phyloP scores from a whole-genome alignment of 2,797 vertebrate species.

The Myotis vivesi region DNA sequence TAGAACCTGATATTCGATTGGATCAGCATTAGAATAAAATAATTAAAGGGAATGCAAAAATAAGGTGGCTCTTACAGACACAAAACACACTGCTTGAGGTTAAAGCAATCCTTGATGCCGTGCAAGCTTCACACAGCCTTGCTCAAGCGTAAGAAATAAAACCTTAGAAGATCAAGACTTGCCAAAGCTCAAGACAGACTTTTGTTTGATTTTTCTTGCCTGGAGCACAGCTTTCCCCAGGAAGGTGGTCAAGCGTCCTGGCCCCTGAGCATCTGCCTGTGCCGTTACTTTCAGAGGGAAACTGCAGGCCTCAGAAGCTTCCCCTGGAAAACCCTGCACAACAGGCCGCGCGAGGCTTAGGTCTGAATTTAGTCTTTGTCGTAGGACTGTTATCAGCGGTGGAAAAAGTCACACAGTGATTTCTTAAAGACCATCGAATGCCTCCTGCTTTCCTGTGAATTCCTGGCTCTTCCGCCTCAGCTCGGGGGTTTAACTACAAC shows the following conservation, averaged over 20 bases:
- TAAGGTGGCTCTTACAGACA: not conserved
- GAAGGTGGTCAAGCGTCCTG: not conserved
- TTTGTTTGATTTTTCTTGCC: constrained; percentile 35
- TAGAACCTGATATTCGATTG: not conserved
- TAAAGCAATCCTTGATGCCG: not conserved
- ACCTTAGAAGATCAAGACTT: not conserved
- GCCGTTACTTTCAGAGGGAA: constrained; percentile 28
- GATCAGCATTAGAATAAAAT: not conserved
- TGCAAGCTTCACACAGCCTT: not conserved
- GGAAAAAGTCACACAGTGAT: not conserved
- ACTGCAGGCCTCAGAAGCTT: not conserved
- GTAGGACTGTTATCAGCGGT: not conserved
- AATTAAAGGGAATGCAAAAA: not conserved
- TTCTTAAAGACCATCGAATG: not conserved
- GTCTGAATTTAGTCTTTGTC: constrained; percentile 45
- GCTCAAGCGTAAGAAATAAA: not conserved
- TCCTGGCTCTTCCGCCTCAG: constrained; percentile 6
- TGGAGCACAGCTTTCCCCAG: not conserved
- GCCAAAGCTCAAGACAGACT: not conserved
- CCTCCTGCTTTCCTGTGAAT: constrained; percentile 9
- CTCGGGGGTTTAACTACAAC: constrained; percentile 43
- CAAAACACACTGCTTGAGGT: not conserved
- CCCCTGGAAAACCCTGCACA: not conserved
- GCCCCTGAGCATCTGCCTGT: not conserved
- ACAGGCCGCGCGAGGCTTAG: not conserved